A percentile compares a stretch with the other conserved stretches of the same genome.
phyloP scores from a whole-genome alignment of 1,140 invertebrate genomes.

The Saxidomus purpurata region DNA sequence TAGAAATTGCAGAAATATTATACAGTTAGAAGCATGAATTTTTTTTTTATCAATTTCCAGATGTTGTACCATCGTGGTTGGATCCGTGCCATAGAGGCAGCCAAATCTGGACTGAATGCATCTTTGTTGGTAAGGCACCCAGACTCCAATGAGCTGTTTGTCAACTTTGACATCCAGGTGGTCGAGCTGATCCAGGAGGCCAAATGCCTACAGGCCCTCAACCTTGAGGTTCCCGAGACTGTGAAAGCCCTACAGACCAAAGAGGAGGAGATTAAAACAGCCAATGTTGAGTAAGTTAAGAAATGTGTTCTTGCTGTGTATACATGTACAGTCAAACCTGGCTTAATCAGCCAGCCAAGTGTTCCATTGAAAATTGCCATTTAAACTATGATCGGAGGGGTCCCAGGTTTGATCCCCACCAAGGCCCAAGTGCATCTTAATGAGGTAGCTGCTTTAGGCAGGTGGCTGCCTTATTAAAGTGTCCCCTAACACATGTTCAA shows the following conservation, averaged over 20 bases:
- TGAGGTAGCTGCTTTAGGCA: no score
- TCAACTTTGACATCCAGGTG: constrained; percentile 87
- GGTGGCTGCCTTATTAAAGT: no score
- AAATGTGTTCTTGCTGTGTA: background rate
- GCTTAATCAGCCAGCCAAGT: background rate
- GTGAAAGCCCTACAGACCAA: constrained; percentile 94
- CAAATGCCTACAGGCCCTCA: constrained; percentile 94
- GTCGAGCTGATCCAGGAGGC: constrained; percentile 92
- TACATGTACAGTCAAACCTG: background rate
- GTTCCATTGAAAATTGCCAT: no score
- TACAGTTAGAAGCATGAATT: no score
- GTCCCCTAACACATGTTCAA: no score
- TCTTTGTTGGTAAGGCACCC: constrained; percentile 84
- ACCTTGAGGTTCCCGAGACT: constrained; percentile 93
- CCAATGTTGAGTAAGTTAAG: constrained; percentile 89
- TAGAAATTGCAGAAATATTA: no score
- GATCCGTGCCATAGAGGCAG: constrained; percentile 85
- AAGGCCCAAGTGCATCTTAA: no score
- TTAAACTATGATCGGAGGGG: no score
- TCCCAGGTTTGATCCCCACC: no score
- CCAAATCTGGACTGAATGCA: constrained; percentile 84
- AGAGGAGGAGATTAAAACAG: constrained; percentile 90
- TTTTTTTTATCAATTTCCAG: constrained; percentile 71
- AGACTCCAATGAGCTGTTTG: constrained; percentile 84
- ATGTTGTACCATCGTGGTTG: constrained; percentile 86